These are phyloP conservation scores for Steinernema khuongi DNA, from an alignment of 1,140 invertebrate species.

Conservation along the genomic window DNA sequence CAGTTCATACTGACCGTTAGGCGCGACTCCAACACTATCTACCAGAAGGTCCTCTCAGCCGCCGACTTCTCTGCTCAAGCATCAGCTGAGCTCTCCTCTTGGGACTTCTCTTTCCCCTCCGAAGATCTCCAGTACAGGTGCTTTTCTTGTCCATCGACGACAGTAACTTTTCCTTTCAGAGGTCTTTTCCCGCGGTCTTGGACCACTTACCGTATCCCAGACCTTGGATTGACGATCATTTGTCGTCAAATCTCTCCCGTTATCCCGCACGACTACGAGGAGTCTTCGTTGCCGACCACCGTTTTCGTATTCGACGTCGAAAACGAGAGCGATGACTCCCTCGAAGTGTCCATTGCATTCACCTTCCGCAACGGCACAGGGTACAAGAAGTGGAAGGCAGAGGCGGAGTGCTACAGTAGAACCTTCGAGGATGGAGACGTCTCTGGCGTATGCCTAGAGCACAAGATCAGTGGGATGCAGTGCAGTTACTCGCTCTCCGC, in stretches of 20 bases:
- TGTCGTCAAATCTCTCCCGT: slow-evolving; percentile 84
- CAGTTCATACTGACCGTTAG: slow-evolving; percentile 61
- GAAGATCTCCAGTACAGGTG: slow-evolving; percentile 5
- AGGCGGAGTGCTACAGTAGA: slow-evolving; percentile 63
- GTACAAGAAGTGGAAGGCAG: slow-evolving; percentile 66
- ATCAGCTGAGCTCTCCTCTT: slow-evolving; percentile 70
- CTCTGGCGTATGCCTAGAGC: slow-evolving; percentile 65
- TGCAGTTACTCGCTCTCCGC: slow-evolving; percentile 69
- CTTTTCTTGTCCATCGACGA: slow-evolving; percentile 35
- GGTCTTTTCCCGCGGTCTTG: slow-evolving; percentile 82
- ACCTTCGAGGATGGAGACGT: background rate
- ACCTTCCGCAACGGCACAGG: slow-evolving; percentile 82
- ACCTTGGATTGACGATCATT: slow-evolving; percentile 71
- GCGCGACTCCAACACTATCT: slow-evolving; percentile 68
- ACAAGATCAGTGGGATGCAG: slow-evolving; percentile 68
- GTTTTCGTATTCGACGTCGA: background rate
- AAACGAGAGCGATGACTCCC: slow-evolving; percentile 64
- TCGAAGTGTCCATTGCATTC: slow-evolving; percentile 73
- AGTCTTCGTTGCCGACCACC: background rate
- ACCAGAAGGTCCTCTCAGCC: slow-evolving; percentile 70
- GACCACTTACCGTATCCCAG: slow-evolving; percentile 78
- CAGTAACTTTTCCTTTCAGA: slow-evolving; percentile 70
- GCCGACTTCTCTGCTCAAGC: slow-evolving; percentile 65
- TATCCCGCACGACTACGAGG: slow-evolving; percentile 76
- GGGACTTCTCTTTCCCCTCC: slow-evolving; percentile 43